Evolutionary conservation across 2,888 invertebrate species (phyloP), one percentile per base, ranked within the genome.

Genomic region (Argyresthia albistria): DNA sequence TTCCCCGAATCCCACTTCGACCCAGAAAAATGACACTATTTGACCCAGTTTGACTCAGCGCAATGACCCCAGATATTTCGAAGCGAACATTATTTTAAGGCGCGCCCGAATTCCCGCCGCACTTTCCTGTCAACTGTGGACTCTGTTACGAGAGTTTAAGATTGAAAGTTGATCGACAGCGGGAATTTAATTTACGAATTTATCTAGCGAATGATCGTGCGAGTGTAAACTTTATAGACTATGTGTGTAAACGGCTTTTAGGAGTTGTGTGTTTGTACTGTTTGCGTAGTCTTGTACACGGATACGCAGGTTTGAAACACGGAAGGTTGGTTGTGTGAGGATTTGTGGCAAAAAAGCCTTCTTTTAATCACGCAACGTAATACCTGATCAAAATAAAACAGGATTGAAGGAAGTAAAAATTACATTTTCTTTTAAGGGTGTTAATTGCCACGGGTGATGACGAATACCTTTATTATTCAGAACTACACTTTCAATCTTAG

Each of bases 161-260:
- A 67, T 57, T 51, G 54, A 65, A 54, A 69, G 58, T 77, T 54
- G 62, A 53, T 57, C 67, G 70, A 47, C 12, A 16, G 39, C 25
- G 49, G 62, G 60, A 77, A 77, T 80, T 80, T 83, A 84, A 83
- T 83, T 82, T 83, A 79, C 76, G 76, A 76, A 83, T 81, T 83
- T 83, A 81, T 84, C 81, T 80, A 78, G 70, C 65, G 72, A 77
- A 80, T 77, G 74, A 83, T 83, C 81, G 78, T 76, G 76, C 70
- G 74, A 80, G 76, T 80, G 78, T 80, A 76, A 82, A 82, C 63
- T 83, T 81, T 81, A 80, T 81, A 74, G 76, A 73, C 71, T 73
- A 66, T 59, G 67, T 66, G 67, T 75, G 75, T 74, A 73, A 80
- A 82, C 77, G 73, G 77, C 66, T 72, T 71, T 68, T 60, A 14